These are phyloP conservation scores for Nycteola revayana DNA, from an alignment of 2,888 invertebrate species.

Conservation along the genomic window DNA sequence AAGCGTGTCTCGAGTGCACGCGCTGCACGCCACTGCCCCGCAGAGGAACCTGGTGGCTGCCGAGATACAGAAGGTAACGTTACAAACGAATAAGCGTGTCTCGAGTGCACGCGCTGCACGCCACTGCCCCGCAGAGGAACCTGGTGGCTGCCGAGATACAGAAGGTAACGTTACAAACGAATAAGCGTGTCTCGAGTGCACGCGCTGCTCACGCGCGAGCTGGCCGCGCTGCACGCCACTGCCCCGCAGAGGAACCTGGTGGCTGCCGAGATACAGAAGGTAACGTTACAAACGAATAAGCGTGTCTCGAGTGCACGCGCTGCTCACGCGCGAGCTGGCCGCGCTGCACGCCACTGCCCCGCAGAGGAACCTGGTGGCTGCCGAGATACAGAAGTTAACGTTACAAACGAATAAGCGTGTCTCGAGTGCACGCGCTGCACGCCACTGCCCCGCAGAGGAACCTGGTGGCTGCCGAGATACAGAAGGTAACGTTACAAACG, in stretches of 20 bases:
- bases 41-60: slow-evolving; percentile 60
- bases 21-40: slow-evolving; percentile 66
- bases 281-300: slow-evolving; percentile 64
- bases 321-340: slow-evolving; percentile 67
- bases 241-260: slow-evolving; percentile 68
- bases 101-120: slow-evolving; percentile 67
- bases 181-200: slow-evolving; percentile 70
- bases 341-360: slow-evolving; percentile 68
- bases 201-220: slow-evolving; percentile 65
- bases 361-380: slow-evolving; percentile 60
- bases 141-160: slow-evolving; percentile 68
- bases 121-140: slow-evolving; percentile 64
- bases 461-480: slow-evolving; percentile 65
- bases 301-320: slow-evolving; percentile 67
- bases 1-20: slow-evolving; percentile 68
- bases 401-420: slow-evolving; percentile 69
- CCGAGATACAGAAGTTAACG: slow-evolving; percentile 69
- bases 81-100: slow-evolving; percentile 70
- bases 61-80: slow-evolving; percentile 71
- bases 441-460: slow-evolving; percentile 66
- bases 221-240: slow-evolving; percentile 68
- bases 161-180: slow-evolving; percentile 65
- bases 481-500: slow-evolving; percentile 70
- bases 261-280: slow-evolving; percentile 68
- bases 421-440: slow-evolving; percentile 67